Base-by-base conservation (phyloP, 2,888 invertebrate species). In the Agrochola macilenta region DNA sequence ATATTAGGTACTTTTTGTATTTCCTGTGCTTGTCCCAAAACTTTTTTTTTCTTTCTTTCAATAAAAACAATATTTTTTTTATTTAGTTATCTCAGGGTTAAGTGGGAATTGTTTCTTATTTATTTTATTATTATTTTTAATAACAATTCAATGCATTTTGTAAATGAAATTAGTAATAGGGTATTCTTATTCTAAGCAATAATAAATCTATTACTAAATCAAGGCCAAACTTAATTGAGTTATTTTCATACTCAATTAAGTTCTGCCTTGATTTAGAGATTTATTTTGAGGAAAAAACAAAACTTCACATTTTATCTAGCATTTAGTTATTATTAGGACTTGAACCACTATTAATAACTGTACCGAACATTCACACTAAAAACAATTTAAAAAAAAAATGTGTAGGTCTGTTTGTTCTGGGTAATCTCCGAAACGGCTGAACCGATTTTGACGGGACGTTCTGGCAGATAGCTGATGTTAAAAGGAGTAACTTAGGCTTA, bases 241-340 rank as follows among this genome's bases (percentile, higher is more conserved):
- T 35, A 35, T 35, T 35, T 35, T 35, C 35, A 35, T 35, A 35
- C 35, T 35, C 35, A 35, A 35, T 35, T 35, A 35, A 35, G 35
- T 35, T 35, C 35, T 35, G 35, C 35, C 35, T 35, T 35, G 35
- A 35, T 35, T 35, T 35, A 35, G 35, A 35, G 35, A 3, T 35
- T 57, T 5, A 23, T 26, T 35, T 17, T 30, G n/a, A 57, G 39
- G 72, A 78, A 57, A 71, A 71, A 57, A 30, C 4, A 35, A 60
- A 35, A n/a, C 5, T 0, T 63, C 2, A 61, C 1, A n/a, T 49
- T n/a, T 46, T 17, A 61, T 35, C 23, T 39, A 14, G 11, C 14
- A 46, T 39, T 46, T 46, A 30, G 35, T 52, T 49, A 60, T 39
- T 49, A 43, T n/a, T 71, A 70, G 39, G 39, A 26, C 8, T 58